phyloP scores from a whole-genome alignment of 2,113 vertebrate genomes.

The Tychaedon coryphoeus region DNA sequence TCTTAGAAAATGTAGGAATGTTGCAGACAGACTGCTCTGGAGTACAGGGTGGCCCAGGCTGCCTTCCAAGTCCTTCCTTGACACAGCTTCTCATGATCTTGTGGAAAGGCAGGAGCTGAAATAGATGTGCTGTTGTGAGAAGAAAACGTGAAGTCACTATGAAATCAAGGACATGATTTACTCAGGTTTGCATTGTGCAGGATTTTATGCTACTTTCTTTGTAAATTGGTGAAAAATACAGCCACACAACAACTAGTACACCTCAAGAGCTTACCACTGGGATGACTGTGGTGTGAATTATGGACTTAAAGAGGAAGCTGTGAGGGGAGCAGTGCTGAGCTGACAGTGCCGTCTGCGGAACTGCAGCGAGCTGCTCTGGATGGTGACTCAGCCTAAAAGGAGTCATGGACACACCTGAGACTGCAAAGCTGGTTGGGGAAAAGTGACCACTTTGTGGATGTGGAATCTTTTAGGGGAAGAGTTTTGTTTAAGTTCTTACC shows the following conservation, averaged over 20 bases:
- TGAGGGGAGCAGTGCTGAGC: background rate
- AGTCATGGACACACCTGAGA: background rate
- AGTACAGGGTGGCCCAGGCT: background rate
- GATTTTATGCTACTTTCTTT: background rate
- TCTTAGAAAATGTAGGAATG: background rate
- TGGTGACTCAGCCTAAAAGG: background rate
- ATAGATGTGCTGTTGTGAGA: background rate
- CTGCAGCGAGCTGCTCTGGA: background rate
- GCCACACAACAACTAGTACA: background rate
- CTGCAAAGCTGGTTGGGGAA: background rate
- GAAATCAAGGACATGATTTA: background rate
- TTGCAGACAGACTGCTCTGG: background rate
- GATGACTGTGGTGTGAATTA: background rate
- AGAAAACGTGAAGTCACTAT: background rate
- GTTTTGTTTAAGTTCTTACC: background rate
- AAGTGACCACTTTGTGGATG: background rate
- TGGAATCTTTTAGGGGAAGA: background rate
- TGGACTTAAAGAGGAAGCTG: background rate
- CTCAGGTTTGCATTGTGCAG: background rate
- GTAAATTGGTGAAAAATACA: background rate
- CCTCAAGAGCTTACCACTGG: background rate
- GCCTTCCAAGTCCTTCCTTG: background rate
- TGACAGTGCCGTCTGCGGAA: background rate
- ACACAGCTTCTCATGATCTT: background rate
- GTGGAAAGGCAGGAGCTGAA: background rate